A percentile compares a stretch with the other conserved stretches of the same genome.
Conservation (phyloP, 2,113 vertebrate genomes). For the Oncorhynchus tshawytscha region DNA sequence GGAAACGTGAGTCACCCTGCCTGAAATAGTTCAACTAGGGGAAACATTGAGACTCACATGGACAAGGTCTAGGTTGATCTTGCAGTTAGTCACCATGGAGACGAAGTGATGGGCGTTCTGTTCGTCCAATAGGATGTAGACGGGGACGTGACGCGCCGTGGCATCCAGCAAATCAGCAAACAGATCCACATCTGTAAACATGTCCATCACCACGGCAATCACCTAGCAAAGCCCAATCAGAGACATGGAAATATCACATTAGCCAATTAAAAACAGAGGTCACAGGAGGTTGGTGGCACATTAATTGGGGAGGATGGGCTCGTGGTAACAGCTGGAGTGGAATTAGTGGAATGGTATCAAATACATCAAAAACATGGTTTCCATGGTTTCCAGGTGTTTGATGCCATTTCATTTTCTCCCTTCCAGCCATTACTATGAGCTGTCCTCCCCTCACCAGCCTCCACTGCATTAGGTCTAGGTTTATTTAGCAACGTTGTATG, state of each 20-base stretch:
- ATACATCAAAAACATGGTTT: too few species aligned
- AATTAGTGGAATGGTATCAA: too few species aligned
- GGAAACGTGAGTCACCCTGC: too few species aligned
- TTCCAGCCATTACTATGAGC: too few species aligned
- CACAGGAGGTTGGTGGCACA: too few species aligned
- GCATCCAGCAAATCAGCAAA: constrained; percentile 89
- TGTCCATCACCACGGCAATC: constrained; percentile 94
- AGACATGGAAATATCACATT: neutral
- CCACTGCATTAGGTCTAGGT: too few species aligned
- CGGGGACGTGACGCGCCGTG: constrained; percentile 82
- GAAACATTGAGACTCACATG: constrained; percentile 76
- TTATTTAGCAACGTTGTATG: too few species aligned
- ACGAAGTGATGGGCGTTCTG: constrained; percentile 87
- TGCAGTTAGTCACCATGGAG: constrained; percentile 86
- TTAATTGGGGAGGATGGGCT: too few species aligned
- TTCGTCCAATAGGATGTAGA: constrained; percentile 94
- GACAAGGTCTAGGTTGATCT: constrained; percentile 86
- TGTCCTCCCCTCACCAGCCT: too few species aligned
- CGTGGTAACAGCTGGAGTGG: too few species aligned
- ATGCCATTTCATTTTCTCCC: too few species aligned
- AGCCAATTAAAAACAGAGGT: neutral
- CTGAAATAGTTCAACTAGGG: neutral
- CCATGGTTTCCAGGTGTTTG: too few species aligned
- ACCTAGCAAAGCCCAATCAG: constrained; percentile 72
- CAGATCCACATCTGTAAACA: constrained; percentile 93